Evolutionary conservation across 92 coral and sea anemone genomes (phyloP), one percentile per base, ranked within the genome.

Genomic region (Zoanthus solanderi): DNA sequence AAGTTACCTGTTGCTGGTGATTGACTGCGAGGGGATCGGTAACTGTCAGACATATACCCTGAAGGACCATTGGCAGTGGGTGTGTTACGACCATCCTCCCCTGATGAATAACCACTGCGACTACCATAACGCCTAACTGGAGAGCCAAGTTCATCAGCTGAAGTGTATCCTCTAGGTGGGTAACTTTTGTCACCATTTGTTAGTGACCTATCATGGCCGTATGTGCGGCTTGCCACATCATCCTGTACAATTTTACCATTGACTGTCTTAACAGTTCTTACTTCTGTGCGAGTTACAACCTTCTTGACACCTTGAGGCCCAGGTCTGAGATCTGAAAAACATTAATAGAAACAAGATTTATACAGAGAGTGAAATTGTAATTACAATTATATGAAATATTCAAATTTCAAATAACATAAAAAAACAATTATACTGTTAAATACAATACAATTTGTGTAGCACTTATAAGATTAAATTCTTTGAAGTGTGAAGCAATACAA

Each of bases 231-330:
- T 45, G 65, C 85, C 60, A 81, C 4, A 71, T 84, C 92, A 72
- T 97, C 99, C 74, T 95, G 92, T 12, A 95, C 87, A 48, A 94
- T 91, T 88, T 90, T 92, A 58, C 99, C 99, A 82, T 94, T 96
- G 17, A 91, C 87, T 23, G 99, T 93, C 71, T 88, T 90, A 52
- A 95, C 83, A 6, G 93, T 92, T 14, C 94, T 89, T 16, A 92
- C 92, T 87, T 94, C 94, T 66, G 95, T 92, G 44, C 93, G 90
- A 4, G 99, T 95, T 44, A 95, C 98, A 45, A 95, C 98, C 71
- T 95, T 95, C 53, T 95, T 95, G 9, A 95, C 96, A 2, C 94
- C 87, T 65, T 91, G 98, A 46, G 88, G 83, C n/a, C 91, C 96
- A 1, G 98, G 96, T 2, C 93, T 93, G 29, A 95, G 76, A 63